Conservation (phyloP, 1,140 invertebrate genomes). For the Leptonema lineaticorne region DNA sequence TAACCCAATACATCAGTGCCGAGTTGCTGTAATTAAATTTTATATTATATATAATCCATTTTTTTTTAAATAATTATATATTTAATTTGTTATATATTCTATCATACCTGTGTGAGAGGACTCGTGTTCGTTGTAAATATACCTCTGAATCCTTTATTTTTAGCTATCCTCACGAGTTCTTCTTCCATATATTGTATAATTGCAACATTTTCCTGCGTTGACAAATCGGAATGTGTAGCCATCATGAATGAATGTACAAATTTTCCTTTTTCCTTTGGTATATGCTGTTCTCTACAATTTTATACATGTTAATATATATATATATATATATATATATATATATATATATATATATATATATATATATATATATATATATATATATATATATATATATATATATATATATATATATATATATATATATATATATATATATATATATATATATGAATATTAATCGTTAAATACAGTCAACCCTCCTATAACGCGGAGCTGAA, state of each 20-base stretch:
- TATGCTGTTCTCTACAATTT: conserved; percentile 55
- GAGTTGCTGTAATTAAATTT: conserved; percentile 65
- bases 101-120: conserved; percentile 79
- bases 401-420: no score
- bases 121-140: conserved; percentile 86
- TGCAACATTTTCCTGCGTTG: conserved; percentile 70
- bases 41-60: conserved; percentile 7
- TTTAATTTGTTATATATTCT: conserved; percentile 11
- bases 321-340: neutral
- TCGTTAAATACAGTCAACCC: no score
- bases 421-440: no score
- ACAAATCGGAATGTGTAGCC: conserved; percentile 67
- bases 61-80: conserved; percentile 25
- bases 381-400: no score
- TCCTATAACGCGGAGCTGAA: no score
- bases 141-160: conserved; percentile 64
- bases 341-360: neutral
- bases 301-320: neutral
- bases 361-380: no score
- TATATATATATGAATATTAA: no score
- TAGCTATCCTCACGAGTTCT: conserved; percentile 67
- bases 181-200: conserved; percentile 77
- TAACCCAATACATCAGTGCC: conserved; percentile 78
- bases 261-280: conserved; percentile 67
- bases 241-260: conserved; percentile 86